Percentiles rank a stretch among this genome's conserved stretches.
These are phyloP conservation scores for Aplodontia rufa DNA, from an alignment of 2,113 vertebrate genomes.

Conservation along the genomic window DNA sequence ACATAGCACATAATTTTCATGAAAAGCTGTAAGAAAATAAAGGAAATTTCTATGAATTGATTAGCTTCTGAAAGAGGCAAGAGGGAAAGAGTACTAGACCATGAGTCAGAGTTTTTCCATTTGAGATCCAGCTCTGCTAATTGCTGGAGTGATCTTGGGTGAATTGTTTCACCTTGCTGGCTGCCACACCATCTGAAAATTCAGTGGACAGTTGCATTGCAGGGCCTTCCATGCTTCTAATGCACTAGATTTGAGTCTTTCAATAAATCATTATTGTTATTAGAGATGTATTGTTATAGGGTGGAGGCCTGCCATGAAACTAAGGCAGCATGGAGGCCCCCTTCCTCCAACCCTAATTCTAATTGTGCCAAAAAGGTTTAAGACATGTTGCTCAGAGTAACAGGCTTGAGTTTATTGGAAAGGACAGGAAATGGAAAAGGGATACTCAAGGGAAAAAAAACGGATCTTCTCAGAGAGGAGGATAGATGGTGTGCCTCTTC, in stretches of 20 bases:
- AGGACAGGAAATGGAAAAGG: too few relatives aligned
- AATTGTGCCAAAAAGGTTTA: too few relatives aligned
- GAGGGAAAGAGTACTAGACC: background rate
- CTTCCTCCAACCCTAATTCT: too few relatives aligned
- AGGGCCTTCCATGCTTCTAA: background rate
- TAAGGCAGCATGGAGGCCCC: too few relatives aligned
- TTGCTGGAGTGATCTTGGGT: background rate
- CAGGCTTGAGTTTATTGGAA: too few relatives aligned
- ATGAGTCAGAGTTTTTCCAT: background rate
- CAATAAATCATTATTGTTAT: background rate
- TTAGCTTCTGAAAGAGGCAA: background rate
- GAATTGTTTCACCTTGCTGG: background rate
- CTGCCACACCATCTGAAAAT: background rate
- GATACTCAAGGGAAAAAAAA: too few relatives aligned
- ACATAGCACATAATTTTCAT: background rate
- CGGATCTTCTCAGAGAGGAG: too few relatives aligned
- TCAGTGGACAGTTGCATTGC: background rate
- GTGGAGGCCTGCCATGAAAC: too few relatives aligned
- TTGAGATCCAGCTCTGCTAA: background rate
- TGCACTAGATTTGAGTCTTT: background rate
- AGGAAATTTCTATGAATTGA: background rate
- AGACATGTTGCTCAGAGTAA: too few relatives aligned
- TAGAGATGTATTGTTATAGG: background rate
- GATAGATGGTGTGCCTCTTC: too few relatives aligned
- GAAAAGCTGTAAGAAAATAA: background rate